Evolutionary conservation across 2,113 vertebrate genomes (phyloP).

Genomic region (Seriola rivoliana): DNA sequence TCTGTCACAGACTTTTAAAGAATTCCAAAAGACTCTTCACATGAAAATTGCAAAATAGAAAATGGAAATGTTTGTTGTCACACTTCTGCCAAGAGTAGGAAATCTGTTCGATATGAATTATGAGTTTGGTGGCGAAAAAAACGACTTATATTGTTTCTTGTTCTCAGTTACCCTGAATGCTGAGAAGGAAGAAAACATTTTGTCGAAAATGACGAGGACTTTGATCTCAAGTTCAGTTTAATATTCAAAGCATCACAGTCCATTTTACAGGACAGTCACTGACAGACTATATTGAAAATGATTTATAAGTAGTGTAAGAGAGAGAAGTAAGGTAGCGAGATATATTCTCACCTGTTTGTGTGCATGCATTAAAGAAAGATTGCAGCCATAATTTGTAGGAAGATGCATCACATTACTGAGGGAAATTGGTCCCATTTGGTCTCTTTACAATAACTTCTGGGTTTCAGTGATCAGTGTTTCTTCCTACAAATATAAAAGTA

Average conservation of each 20-base stretch:
- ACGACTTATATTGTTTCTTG: conserved; percentile 27
- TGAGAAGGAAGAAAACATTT: not conserved
- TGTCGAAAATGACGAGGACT: not conserved
- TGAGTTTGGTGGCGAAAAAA: conserved; percentile 29
- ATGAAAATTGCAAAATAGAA: conserved; percentile 49
- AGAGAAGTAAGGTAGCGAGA: not conserved
- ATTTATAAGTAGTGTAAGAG: not conserved
- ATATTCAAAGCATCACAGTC: not conserved
- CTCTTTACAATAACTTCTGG: too few species aligned
- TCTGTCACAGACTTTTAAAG: conserved; percentile 51
- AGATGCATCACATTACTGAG: not conserved
- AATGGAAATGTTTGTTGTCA: conserved; percentile 34
- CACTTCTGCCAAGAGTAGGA: conserved; percentile 17
- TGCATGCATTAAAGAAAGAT: not conserved
- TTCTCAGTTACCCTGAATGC: conserved; percentile 22
- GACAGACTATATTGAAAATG: not conserved
- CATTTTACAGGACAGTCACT: not conserved
- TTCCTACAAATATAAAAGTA: not conserved
- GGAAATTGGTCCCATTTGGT: not conserved
- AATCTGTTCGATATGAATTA: conserved; percentile 20
- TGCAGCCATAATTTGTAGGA: not conserved
- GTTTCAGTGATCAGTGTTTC: not conserved
- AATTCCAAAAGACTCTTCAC: conserved; percentile 37
- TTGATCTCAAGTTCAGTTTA: conserved; percentile 3
- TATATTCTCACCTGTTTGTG: not conserved